Conservation (phyloP, 2,797 vertebrate genomes). For the Lepidocolaptes lacrymiger region DNA sequence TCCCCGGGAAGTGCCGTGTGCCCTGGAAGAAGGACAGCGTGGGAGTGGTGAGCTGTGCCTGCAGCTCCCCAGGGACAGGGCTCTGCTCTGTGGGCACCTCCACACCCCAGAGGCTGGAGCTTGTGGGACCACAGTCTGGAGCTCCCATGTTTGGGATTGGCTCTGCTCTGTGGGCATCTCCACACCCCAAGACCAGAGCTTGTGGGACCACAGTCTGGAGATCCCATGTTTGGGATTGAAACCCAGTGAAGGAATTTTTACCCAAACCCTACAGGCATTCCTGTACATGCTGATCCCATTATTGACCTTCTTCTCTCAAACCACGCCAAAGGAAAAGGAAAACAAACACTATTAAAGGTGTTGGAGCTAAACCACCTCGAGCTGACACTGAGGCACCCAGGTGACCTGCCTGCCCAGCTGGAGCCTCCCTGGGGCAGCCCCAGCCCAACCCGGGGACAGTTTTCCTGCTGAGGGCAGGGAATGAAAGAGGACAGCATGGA, state of each 20-base stretch:
- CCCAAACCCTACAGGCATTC: neutral
- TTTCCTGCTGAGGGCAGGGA: neutral
- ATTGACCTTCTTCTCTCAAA: neutral
- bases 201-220: neutral
- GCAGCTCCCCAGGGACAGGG: neutral
- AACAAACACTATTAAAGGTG: neutral
- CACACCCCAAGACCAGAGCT: neutral
- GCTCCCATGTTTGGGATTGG: neutral
- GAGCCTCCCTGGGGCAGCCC: neutral
- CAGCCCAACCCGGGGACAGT: neutral
- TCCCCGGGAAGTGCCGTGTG: neutral
- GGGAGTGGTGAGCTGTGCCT: neutral
- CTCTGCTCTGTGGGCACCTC: neutral
- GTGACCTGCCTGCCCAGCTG: neutral
- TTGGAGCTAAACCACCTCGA: neutral
- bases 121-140: neutral
- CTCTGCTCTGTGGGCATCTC: neutral
- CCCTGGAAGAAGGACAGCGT: slow-evolving; percentile 41
- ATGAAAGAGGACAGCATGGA: rapidly evolving
- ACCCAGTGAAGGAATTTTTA: neutral
- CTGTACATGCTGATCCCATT: neutral
- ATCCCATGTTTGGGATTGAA: neutral
- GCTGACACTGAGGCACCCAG: neutral
- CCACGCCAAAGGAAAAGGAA: neutral
- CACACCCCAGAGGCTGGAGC: neutral